A percentile compares a stretch with the other conserved stretches of the same genome.
These are phyloP conservation scores for Heliconius congener DNA, from an alignment of 1,140 invertebrate species.

Conservation along the genomic window DNA sequence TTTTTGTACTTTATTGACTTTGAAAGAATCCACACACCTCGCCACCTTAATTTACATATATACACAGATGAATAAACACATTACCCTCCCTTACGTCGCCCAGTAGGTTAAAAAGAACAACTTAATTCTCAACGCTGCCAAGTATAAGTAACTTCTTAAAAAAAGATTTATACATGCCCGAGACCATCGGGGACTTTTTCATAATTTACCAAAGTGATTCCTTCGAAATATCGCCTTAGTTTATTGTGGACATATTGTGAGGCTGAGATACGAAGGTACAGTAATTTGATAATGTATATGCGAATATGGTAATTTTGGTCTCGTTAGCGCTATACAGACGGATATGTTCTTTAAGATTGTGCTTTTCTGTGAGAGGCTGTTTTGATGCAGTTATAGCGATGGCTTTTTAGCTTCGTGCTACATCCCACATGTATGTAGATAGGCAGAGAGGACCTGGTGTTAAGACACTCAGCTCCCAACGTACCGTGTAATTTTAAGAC, in stretches of 20 bases:
- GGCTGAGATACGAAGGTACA: conserved; percentile 15
- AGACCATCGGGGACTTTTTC: conserved; percentile 44
- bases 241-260: conserved; percentile 49
- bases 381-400: no score
- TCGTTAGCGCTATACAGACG: conserved; percentile 1
- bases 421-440: no score
- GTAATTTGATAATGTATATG: conserved; percentile 52
- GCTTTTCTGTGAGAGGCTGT: background rate
- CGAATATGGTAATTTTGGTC: conserved; percentile 45
- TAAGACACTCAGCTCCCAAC: no score
- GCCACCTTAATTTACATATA: background rate
- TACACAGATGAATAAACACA: no score
- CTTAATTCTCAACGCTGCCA: conserved; percentile 27
- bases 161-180: conserved; percentile 26
- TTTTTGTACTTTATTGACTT: background rate
- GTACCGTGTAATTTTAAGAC: no score
- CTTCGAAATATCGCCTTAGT: conserved; percentile 43
- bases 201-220: conserved; percentile 52
- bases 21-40: background rate
- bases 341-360: background rate
- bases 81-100: no score
- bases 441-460: no score
- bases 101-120: background rate
- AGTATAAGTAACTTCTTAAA: conserved; percentile 29
- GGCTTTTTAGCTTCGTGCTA: no score